Evolutionary conservation across 2,113 vertebrate species (phyloP).

Genomic region (Rattus norvegicus): DNA sequence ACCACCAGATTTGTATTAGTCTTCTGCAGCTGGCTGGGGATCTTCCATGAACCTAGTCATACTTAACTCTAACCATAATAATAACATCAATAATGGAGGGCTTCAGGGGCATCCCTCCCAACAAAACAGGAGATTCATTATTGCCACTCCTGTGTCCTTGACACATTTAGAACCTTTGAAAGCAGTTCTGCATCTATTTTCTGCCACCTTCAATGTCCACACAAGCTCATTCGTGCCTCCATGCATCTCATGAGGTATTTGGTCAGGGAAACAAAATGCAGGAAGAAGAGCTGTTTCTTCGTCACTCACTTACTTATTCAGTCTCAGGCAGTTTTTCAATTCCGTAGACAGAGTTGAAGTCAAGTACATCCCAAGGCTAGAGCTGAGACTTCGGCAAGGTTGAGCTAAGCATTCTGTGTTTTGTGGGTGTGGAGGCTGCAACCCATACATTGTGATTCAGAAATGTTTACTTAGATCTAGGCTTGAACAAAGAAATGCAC

Average conservation of each 20-base stretch:
- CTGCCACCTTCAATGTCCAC: not conserved
- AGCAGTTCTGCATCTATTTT: too few relatives aligned
- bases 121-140: too few relatives aligned
- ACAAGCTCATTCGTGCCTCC: not conserved
- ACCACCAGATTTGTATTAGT: too few relatives aligned
- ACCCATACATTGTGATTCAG: not conserved
- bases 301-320: not conserved
- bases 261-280: too few relatives aligned
- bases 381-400: not conserved
- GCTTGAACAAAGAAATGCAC: not conserved
- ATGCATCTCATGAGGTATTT: not conserved
- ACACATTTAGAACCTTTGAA: too few relatives aligned
- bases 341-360: not conserved
- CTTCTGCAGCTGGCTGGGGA: too few relatives aligned
- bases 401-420: not conserved
- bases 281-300: not conserved
- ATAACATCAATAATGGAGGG: too few relatives aligned
- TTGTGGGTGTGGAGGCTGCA: not conserved
- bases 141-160: not conserved
- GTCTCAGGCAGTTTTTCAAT: not conserved
- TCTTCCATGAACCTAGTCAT: too few relatives aligned
- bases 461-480: constrained; percentile 1
- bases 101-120: too few relatives aligned
- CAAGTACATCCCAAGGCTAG: not conserved
- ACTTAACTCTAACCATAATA: too few relatives aligned